phyloP scores from a whole-genome alignment of 2,113 vertebrate species.

The Parus major region DNA sequence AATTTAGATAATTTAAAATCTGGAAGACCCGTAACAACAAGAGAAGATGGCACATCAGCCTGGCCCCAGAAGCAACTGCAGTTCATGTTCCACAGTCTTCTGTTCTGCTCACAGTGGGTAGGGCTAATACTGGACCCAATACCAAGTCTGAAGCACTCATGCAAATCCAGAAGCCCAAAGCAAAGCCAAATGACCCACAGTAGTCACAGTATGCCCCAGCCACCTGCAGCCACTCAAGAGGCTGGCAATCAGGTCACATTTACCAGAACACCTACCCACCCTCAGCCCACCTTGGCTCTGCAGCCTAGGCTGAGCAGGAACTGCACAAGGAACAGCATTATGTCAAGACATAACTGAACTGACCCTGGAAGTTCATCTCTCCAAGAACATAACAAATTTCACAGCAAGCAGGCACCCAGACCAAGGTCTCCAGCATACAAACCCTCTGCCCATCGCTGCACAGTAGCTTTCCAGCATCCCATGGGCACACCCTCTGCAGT shows the following conservation, averaged over 20 bases:
- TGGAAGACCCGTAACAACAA: not conserved
- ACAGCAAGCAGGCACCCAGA: not conserved
- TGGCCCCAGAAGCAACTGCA: not conserved
- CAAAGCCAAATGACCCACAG: not conserved
- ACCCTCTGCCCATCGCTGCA: not conserved
- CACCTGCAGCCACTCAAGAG: not conserved
- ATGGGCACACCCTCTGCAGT: not conserved
- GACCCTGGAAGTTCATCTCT: not conserved
- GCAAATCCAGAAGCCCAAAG: not conserved
- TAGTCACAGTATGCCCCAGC: not conserved
- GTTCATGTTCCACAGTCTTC: accelerated
- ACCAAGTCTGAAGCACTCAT: not conserved
- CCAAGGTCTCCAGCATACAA: not conserved
- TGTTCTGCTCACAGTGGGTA: not conserved
- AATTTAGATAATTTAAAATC: not conserved
- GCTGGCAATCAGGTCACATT: not conserved
- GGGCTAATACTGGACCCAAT: not conserved
- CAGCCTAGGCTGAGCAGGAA: not conserved
- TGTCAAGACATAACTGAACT: not conserved
- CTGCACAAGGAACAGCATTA: not conserved
- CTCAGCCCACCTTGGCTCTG: not conserved
- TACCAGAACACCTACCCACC: not conserved
- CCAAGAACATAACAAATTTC: not conserved
- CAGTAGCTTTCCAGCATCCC: not conserved
- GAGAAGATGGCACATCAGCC: not conserved